Conservation (phyloP, 2,888 invertebrate species). For the Steromphala cineraria region DNA sequence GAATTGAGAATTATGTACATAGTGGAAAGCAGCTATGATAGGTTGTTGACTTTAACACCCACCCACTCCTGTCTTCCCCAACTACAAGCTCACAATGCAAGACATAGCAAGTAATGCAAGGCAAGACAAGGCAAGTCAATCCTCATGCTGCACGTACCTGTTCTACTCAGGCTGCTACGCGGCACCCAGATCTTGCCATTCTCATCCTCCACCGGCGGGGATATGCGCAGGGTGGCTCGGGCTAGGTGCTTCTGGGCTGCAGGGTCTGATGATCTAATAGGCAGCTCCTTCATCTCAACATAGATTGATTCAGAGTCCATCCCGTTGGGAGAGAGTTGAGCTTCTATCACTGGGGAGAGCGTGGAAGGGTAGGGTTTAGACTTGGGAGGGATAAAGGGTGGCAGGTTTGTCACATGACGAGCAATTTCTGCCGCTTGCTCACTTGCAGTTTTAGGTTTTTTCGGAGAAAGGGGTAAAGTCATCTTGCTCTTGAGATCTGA, state of each 20-base stretch:
- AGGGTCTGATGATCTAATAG: conserved; percentile 25
- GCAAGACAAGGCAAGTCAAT: background rate
- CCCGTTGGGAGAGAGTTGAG: background rate
- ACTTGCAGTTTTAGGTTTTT: conserved; percentile 44
- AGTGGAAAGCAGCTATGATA: no score
- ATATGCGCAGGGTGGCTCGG: conserved; percentile 49
- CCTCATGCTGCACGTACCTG: conserved; percentile 21
- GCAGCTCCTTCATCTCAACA: conserved; percentile 35
- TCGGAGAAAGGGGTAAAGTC: conserved; percentile 34
- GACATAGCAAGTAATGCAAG: no score
- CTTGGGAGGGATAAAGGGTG: conserved; percentile 68
- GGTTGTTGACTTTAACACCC: no score
- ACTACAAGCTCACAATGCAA: no score
- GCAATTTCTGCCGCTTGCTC: conserved; percentile 61
- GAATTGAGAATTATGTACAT: no score
- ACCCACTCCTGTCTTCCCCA: no score
- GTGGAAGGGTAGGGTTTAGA: conserved; percentile 55
- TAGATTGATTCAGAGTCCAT: conserved; percentile 31
- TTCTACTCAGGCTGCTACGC: conserved; percentile 21
- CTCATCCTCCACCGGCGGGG: conserved; percentile 48
- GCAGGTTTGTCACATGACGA: conserved; percentile 53
- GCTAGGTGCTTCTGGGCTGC: conserved; percentile 49
- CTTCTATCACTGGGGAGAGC: conserved; percentile 59
- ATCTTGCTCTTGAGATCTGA: conserved; percentile 50
- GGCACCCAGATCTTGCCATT: conserved; percentile 57